Evolutionary conservation across 2,888 invertebrate species (phyloP), one percentile per base, ranked within the genome.

Genomic region (Caenorhabditis uteleia): DNA sequence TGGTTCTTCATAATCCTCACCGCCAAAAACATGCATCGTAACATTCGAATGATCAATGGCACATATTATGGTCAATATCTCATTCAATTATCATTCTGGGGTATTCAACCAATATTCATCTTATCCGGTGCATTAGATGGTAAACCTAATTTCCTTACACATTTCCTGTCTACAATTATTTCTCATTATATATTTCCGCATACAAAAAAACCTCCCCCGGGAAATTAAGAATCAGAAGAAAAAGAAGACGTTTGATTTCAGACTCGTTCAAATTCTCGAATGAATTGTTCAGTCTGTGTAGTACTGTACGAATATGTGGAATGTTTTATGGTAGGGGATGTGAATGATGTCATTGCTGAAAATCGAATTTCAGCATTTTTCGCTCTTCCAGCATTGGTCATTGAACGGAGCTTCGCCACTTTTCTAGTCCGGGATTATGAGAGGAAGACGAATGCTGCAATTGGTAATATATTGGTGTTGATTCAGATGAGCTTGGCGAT

Each of bases 401-500:
- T 60, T 23, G 60, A 60, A 25, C 29, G 60, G 18, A 54, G 54
- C 27, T 60, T 54, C 18, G 60, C 60, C n/a, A 60, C 60, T 7
- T 55, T 44, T 23, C 12, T 60, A 14, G 36, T 60, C 12, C 49
- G 49, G 48, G 25, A 54, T 25, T 60, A 60, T 29, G 60, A 60
- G 46, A 45, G 27, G 16, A 34, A 45, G 3, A 1, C 45, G 1
- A 54, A 60, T 27, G 23, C 39, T 8, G 14, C 18, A 16, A 54
- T 60, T 29, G 60, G 60, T 4, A 40, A 33, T 6, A 16, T 23
- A 16, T 49, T 36, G 0, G 54, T 60, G 2, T 4, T 50, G n/a
- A 44, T 60, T 20, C 60, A 60, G 27, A 18, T 46, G 16, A n/a
- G 36, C 1, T 39, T 27, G 2, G 49, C 60, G 0, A 20, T 40